phyloP scores from a whole-genome alignment of 2,888 invertebrate genomes.

The Patella ulyssiponensis region DNA sequence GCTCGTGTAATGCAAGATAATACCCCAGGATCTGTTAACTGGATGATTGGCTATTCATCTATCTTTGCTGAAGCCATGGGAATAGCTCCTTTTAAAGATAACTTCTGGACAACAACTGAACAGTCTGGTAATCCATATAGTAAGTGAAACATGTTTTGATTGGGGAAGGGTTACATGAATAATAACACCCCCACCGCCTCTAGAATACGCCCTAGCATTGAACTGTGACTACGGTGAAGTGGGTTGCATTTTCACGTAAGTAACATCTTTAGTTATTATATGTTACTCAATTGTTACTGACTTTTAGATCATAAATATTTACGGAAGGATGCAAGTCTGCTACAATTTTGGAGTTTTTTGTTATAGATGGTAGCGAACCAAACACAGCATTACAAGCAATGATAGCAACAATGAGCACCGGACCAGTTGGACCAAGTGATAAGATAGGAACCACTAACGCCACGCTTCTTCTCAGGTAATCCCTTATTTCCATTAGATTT shows the following conservation, averaged over 20 bases:
- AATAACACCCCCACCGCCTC: no score
- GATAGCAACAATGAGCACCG: conserved; percentile 52
- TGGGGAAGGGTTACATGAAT: no score
- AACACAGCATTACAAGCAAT: conserved; percentile 42
- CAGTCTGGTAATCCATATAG: conserved; percentile 52
- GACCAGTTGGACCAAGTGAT: conserved; percentile 60
- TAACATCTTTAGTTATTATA: no score
- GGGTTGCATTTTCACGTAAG: no score
- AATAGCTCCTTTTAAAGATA: conserved; percentile 52
- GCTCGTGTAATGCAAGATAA: conserved; percentile 49
- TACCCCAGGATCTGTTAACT: conserved; percentile 41
- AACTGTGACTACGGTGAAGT: no score
- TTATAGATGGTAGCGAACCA: conserved; percentile 31
- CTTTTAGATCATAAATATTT: no score
- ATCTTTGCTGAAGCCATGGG: conserved; percentile 48
- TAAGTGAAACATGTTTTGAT: conserved; percentile 20
- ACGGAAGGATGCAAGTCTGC: no score
- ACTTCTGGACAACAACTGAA: conserved; percentile 49
- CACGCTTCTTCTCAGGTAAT: conserved; percentile 51
- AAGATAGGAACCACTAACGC: conserved; percentile 43
- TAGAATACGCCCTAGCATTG: no score
- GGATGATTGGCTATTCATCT: conserved; percentile 49
- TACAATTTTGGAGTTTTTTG: background rate
- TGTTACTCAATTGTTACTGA: no score
- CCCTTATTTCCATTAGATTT: background rate